Conservation (phyloP, 2,797 vertebrate species). For the Anabacerthia variegaticeps region DNA sequence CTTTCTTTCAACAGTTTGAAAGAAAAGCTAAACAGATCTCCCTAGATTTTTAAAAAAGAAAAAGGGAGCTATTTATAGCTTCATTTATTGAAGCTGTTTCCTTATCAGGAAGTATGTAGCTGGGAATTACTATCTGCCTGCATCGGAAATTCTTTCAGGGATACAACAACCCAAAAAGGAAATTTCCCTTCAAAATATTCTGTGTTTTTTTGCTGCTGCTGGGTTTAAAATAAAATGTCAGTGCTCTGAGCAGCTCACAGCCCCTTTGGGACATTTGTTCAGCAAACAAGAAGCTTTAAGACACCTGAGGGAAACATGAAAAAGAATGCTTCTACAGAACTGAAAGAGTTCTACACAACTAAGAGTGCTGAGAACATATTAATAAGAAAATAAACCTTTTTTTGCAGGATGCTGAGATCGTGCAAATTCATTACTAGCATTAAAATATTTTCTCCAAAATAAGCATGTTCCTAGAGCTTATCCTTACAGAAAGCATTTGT, state of each 20-base stretch:
- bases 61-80: conserved; percentile 78
- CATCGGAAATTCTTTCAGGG: conserved; percentile 90
- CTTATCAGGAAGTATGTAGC: conserved; percentile 91
- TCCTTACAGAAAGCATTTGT: background rate
- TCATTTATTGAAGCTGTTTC: conserved; percentile 84
- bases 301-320: conserved; percentile 29
- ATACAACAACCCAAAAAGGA: conserved; percentile 80
- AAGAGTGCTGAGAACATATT: background rate
- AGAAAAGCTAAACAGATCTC: conserved; percentile 62
- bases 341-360: background rate
- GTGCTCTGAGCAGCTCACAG: conserved; percentile 18
- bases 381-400: background rate
- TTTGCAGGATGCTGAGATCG: background rate
- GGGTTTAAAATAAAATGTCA: conserved; percentile 52
- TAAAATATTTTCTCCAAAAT: background rate
- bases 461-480: background rate
- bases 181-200: conserved; percentile 76
- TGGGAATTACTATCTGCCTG: conserved; percentile 88
- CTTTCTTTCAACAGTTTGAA: conserved; percentile 31
- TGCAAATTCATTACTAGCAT: background rate
- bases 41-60: conserved; percentile 44
- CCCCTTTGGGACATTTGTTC: background rate
- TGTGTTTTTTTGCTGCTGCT: conserved; percentile 29
- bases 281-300: conserved; percentile 32
- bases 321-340: background rate